Evolutionary conservation across 2,888 invertebrate species (phyloP), one percentile per base, ranked within the genome.

Genomic region (Molorchus minor): DNA sequence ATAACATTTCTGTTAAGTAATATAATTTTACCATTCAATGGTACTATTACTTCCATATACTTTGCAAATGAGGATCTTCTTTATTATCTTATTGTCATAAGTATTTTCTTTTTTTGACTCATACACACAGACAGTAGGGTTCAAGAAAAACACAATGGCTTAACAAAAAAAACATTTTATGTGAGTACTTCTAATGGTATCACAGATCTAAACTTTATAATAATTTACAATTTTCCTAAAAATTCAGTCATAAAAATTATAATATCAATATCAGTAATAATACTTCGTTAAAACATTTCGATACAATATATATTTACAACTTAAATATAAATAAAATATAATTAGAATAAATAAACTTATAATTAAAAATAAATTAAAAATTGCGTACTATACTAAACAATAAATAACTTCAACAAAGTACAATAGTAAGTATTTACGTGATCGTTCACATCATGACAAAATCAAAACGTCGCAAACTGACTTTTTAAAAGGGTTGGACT

Each of bases 141-240:
- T n/a, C n/a, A n/a, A n/a, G n/a, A n/a, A n/a, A n/a, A n/a, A n/a
- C n/a, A 44, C 21, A 2, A 21, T 21, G 33, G 30, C 35, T 56
- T 60, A 62, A 67, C 61, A 63, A 67, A 61, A 67, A 61, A 58
- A 61, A 57, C 60, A 60, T 61, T 67, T 62, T 58, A 63, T 63
- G 63, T 62, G 62, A 67, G 62, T 67, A 65, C 63, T 67, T n/a
- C 59, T 55, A 64, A 57, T 60, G 60, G 61, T 67, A 67, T 67
- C 67, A 67, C 67, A 67, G 67, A 62, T 63, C 60, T 58, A 67
- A 62, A 56, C 55, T 65, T 56, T 58, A 40, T 56, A 62, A 65
- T 57, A 62, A 65, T 57, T 59, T 60, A 58, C 56, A 62, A 53
- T 52, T 58, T 56, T 53, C 47, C 44, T 15, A 38, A 56, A 59